Evolutionary conservation across 2,113 vertebrate species (phyloP).

Genomic region (Pelodiscus sinensis): DNA sequence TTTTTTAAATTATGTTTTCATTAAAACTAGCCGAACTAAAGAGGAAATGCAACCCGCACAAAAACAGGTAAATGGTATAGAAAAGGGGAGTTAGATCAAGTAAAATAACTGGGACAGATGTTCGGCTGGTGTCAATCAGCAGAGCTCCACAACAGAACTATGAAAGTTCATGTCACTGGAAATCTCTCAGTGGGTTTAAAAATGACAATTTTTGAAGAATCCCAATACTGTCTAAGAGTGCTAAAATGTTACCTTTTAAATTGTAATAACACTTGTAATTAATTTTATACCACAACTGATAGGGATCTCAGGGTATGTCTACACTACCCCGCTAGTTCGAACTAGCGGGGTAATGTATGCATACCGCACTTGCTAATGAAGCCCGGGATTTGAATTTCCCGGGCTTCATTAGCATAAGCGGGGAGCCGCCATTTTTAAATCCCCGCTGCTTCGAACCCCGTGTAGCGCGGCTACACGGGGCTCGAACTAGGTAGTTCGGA

Average conservation of each 20-base stretch:
- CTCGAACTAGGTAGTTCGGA: too few relatives aligned
- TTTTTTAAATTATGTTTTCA: neutral
- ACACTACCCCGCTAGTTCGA: too few relatives aligned
- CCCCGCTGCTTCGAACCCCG: too few relatives aligned
- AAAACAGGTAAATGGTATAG: neutral
- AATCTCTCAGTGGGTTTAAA: constrained; percentile 24
- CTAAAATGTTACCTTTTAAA: too few relatives aligned
- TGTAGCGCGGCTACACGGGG: too few relatives aligned
- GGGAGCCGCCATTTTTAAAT: too few relatives aligned
- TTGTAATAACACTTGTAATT: too few relatives aligned
- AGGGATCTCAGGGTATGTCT: neutral
- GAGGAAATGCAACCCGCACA: neutral
- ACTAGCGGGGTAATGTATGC: too few relatives aligned
- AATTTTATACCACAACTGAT: neutral
- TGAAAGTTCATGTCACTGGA: constrained; percentile 3
- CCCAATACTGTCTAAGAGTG: neutral
- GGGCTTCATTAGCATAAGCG: too few relatives aligned
- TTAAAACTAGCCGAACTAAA: neutral
- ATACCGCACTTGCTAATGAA: too few relatives aligned
- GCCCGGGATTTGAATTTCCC: too few relatives aligned
- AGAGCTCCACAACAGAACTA: constrained; percentile 38
- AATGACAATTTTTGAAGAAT: neutral
- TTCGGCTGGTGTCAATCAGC: neutral
- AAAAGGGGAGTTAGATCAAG: neutral
- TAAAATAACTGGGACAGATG: constrained; percentile 19